Percentiles rank a stretch among this genome's conserved stretches.
phyloP scores from a whole-genome alignment of 1,140 invertebrate genomes.

The Grapholita molesta region DNA sequence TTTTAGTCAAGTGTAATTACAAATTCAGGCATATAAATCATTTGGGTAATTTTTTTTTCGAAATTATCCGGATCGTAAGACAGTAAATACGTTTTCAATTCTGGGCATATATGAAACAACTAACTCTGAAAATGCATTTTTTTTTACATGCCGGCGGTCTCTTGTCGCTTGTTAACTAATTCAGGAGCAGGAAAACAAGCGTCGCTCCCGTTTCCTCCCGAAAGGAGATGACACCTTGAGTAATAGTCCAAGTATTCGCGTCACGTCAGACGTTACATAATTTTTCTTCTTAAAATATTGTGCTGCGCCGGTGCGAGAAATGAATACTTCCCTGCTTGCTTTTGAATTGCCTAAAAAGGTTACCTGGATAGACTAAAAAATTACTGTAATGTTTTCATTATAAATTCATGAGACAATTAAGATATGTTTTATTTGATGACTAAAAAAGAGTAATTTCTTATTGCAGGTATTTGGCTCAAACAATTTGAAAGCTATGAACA shows the following conservation, averaged over 20 bases:
- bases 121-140: too few relatives aligned
- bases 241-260: slow-evolving; percentile 58
- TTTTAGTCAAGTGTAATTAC: too few relatives aligned
- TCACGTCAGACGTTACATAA: slow-evolving; percentile 54
- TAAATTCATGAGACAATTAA: neutral
- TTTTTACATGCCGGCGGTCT: neutral
- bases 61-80: too few relatives aligned
- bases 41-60: too few relatives aligned
- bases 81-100: too few relatives aligned
- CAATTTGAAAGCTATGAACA: too few relatives aligned
- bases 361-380: neutral
- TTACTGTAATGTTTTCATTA: neutral
- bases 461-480: too few relatives aligned
- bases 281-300: slow-evolving; percentile 68
- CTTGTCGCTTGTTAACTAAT: slow-evolving; percentile 23
- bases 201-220: slow-evolving; percentile 37
- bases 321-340: slow-evolving; percentile 42
- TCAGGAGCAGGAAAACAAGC: slow-evolving; percentile 38
- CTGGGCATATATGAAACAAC: too few relatives aligned
- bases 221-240: slow-evolving; percentile 67
- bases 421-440: too few relatives aligned
- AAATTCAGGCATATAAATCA: too few relatives aligned
- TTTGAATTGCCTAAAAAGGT: slow-evolving; percentile 24
- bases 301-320: slow-evolving; percentile 41
- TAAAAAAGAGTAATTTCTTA: too few relatives aligned